phyloP scores from a whole-genome alignment of 2,888 invertebrate genomes.

The Camponotus fellah region DNA sequence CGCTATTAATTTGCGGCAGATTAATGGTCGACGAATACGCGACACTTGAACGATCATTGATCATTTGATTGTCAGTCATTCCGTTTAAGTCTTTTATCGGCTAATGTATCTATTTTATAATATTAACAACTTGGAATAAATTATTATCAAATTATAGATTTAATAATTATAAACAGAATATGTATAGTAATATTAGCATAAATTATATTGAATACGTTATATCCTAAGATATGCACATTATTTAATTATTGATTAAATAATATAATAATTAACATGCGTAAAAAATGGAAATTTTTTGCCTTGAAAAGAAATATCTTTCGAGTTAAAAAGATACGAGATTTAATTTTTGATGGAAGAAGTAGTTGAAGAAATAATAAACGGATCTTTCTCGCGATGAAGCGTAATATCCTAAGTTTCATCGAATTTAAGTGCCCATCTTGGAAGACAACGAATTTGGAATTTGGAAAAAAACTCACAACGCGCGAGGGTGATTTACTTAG shows the following conservation, averaged over 20 bases:
- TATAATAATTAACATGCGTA: not conserved
- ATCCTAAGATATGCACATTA: not conserved
- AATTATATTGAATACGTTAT: not conserved
- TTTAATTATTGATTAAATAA: not conserved
- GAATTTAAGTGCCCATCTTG: not conserved
- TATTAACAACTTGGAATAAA: not conserved
- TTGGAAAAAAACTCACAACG: constrained; percentile 7
- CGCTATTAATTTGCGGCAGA: constrained; percentile 42
- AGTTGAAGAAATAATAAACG: not conserved
- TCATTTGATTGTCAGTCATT: not conserved
- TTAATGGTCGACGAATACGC: constrained; percentile 15
- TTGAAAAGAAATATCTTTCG: not conserved
- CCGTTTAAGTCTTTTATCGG: not conserved
- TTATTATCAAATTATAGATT: not conserved
- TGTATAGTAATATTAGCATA: not conserved
- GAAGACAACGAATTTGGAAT: constrained; percentile 10
- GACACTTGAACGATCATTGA: constrained; percentile 14
- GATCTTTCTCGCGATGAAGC: not conserved
- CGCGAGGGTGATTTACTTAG: constrained; percentile 12
- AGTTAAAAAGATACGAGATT: not conserved
- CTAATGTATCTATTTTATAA: not conserved
- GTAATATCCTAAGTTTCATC: not conserved
- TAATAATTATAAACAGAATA: not conserved
- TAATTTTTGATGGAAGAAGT: not conserved
- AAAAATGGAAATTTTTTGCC: not conserved